phyloP scores from a whole-genome alignment of 1,140 invertebrate genomes.

The Zaprionus davidi region DNA sequence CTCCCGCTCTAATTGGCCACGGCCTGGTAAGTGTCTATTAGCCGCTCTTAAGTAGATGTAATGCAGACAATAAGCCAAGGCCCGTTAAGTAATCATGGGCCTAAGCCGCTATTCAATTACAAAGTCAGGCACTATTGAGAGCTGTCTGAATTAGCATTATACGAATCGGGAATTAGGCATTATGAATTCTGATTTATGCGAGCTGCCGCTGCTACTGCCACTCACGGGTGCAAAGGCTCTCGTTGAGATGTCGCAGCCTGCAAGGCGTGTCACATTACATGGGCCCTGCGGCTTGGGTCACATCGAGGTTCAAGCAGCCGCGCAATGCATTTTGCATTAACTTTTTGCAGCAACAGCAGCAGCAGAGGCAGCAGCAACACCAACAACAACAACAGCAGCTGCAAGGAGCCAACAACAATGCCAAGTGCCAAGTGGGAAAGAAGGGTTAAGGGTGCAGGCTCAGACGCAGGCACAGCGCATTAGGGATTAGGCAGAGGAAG shows the following conservation, averaged over 20 bases:
- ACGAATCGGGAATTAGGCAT: constrained; percentile 37
- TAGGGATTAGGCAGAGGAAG: background rate
- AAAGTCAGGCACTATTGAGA: constrained; percentile 36
- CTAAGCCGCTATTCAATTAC: constrained; percentile 44
- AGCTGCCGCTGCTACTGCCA: constrained; percentile 24
- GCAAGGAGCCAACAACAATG: constrained; percentile 40
- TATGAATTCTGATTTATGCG: constrained; percentile 62
- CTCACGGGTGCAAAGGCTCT: constrained; percentile 38
- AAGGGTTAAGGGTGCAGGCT: constrained; percentile 45
- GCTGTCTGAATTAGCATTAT: constrained; percentile 48
- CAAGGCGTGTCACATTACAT: constrained; percentile 26
- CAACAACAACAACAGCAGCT: constrained; percentile 29
- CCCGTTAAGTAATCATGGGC: constrained; percentile 11
- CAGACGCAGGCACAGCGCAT: constrained; percentile 16
- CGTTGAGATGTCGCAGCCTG: constrained; percentile 24
- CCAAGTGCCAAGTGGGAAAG: constrained; percentile 46
- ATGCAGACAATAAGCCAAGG: constrained; percentile 26
- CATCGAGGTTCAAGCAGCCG: constrained; percentile 66
- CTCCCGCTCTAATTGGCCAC: constrained; percentile 17
- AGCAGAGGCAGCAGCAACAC: constrained; percentile 11
- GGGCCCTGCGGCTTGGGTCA: constrained; percentile 37
- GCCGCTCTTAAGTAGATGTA: constrained; percentile 25
- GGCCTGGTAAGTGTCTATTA: background rate
- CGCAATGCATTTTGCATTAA: constrained; percentile 81
- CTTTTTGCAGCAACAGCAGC: constrained; percentile 44